Evolutionary conservation across 2,113 vertebrate species (phyloP).

Genomic region (Orientallactaga bullata): DNA sequence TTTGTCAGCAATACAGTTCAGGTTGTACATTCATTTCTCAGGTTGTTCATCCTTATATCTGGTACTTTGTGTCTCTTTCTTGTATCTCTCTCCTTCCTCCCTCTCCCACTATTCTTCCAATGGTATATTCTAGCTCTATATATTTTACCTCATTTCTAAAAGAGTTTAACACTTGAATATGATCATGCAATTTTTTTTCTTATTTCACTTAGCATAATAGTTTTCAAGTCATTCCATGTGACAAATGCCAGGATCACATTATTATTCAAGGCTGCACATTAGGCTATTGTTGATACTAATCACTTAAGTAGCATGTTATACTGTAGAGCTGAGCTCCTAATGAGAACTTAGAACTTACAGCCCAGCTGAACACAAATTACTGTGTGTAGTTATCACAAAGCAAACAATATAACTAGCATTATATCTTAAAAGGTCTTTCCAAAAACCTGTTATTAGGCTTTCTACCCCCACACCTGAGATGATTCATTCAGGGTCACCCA

Average conservation of each 20-base stretch:
- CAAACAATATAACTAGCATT: neutral
- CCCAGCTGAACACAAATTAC: neutral
- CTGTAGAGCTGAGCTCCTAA: neutral
- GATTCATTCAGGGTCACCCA: slow-evolving; percentile 3
- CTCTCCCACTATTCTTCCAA: too few species aligned
- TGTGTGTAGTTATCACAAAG: neutral
- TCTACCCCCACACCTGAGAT: neutral
- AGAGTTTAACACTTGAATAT: neutral
- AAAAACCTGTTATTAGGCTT: slow-evolving; percentile 41
- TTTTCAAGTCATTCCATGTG: neutral
- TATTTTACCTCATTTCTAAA: neutral
- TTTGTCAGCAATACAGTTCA: neutral
- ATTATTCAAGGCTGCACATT: neutral
- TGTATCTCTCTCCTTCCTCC: neutral
- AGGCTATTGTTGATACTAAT: neutral
- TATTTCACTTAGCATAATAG: neutral
- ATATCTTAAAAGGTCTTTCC: slow-evolving; percentile 16
- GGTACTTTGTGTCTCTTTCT: neutral
- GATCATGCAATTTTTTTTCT: neutral
- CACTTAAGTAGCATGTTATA: neutral
- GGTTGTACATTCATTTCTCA: neutral
- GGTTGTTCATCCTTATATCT: neutral
- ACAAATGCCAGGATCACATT: neutral
- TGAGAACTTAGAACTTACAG: neutral
- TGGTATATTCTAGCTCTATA: neutral